A percentile compares a stretch with the other conserved stretches of the same genome.
phyloP scores from a whole-genome alignment of 2,888 invertebrate species.

The Abscondita cerata region DNA sequence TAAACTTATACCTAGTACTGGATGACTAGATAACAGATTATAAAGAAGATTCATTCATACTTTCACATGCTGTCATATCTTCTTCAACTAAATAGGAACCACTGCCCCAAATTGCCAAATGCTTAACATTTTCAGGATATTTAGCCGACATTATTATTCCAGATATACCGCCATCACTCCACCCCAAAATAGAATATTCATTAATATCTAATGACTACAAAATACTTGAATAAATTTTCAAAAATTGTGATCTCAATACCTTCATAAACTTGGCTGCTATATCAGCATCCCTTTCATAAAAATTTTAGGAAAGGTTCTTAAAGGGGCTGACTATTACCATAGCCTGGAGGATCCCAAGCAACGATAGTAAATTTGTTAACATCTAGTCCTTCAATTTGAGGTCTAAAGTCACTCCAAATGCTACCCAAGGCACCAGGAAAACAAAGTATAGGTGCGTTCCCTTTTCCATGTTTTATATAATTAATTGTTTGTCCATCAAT shows the following conservation, averaged over 20 bases:
- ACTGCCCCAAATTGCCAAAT: slow-evolving; percentile 79
- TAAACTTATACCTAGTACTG: too few species aligned
- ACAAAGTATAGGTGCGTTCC: slow-evolving; percentile 68
- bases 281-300: slow-evolving; percentile 78
- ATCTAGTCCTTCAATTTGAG: slow-evolving; percentile 74
- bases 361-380: slow-evolving; percentile 68
- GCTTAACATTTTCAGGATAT: slow-evolving; percentile 70
- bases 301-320: slow-evolving; percentile 74
- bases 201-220: slow-evolving; percentile 66
- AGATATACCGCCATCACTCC: slow-evolving; percentile 89
- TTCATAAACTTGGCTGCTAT: slow-evolving; percentile 75
- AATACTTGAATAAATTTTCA: not conserved
- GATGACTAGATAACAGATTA: too few species aligned
- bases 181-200: slow-evolving; percentile 81
- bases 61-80: slow-evolving; percentile 70
- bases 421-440: slow-evolving; percentile 85
- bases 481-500: slow-evolving; percentile 68
- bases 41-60: too few species aligned
- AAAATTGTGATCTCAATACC: too few species aligned
- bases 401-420: slow-evolving; percentile 82
- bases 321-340: slow-evolving; percentile 85
- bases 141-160: slow-evolving; percentile 78
- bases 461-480: slow-evolving; percentile 68
- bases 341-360: slow-evolving; percentile 89
- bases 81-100: slow-evolving; percentile 76